phyloP scores from a whole-genome alignment of 2,113 vertebrate genomes.

The Oncorhynchus gorbuscha region DNA sequence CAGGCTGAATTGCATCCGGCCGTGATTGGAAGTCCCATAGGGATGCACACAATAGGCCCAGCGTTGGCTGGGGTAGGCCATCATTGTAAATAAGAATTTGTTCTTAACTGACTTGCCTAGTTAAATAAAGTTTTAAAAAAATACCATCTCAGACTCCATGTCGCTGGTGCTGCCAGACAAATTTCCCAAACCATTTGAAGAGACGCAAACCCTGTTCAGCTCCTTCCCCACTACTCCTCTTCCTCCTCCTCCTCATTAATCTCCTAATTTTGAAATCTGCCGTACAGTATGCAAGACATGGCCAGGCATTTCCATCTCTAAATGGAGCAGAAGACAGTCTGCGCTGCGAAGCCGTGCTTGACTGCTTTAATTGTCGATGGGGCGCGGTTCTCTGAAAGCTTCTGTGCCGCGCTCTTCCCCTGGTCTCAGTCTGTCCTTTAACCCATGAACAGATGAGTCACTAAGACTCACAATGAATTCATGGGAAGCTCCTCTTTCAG shows the following conservation, averaged over 20 bases:
- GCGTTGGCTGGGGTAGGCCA: too few species aligned
- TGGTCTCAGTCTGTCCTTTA: neutral
- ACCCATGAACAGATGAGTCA: neutral
- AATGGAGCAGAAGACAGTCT: neutral
- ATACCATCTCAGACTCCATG: neutral
- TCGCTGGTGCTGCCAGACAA: neutral
- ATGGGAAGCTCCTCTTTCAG: conserved; percentile 6
- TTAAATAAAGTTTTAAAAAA: too few species aligned
- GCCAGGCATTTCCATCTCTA: neutral
- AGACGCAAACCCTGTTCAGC: neutral
- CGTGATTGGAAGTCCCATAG: too few species aligned
- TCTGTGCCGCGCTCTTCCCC: neutral
- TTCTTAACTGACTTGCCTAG: too few species aligned
- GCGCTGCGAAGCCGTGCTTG: neutral
- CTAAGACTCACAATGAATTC: conserved; percentile 41
- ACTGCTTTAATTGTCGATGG: conserved; percentile 38
- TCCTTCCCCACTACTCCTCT: neutral
- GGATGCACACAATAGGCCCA: too few species aligned
- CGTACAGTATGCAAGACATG: neutral
- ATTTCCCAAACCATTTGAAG: neutral
- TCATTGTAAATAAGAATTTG: too few species aligned
- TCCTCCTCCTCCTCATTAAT: neutral
- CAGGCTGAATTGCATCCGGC: too few species aligned
- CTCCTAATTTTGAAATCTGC: neutral
- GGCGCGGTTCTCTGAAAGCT: neutral